These are phyloP conservation scores for Crenichthys baileyi DNA, from an alignment of 2,797 vertebrate species.

Conservation along the genomic window DNA sequence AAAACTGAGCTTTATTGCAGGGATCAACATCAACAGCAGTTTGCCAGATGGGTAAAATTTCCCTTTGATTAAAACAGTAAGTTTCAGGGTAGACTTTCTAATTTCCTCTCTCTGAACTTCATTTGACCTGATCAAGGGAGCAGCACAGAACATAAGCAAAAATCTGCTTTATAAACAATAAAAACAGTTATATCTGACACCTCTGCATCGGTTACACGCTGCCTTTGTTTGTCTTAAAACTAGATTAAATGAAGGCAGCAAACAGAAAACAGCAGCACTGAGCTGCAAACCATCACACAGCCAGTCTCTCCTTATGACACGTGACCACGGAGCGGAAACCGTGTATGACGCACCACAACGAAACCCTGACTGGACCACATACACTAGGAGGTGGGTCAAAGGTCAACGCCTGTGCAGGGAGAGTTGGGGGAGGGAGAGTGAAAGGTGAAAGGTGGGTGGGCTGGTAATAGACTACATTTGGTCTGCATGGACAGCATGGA, in stretches of 20 bases:
- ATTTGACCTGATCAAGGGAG: slow-evolving; percentile 9
- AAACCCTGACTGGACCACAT: slow-evolving; percentile 38
- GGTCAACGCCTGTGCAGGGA: slow-evolving; percentile 33
- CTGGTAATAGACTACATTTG: slow-evolving; percentile 24
- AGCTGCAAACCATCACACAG: slow-evolving; percentile 11
- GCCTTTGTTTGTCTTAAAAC: not conserved
- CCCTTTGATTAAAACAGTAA: slow-evolving; percentile 4
- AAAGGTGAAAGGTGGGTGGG: not conserved
- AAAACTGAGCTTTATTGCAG: slow-evolving; percentile 9
- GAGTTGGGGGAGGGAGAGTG: not conserved
- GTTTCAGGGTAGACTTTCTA: slow-evolving; percentile 22
- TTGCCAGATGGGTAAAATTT: not conserved
- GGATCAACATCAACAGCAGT: not conserved
- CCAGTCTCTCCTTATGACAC: slow-evolving; percentile 25
- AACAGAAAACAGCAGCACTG: not conserved
- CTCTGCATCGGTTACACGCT: not conserved
- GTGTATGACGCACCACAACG: slow-evolving; percentile 49
- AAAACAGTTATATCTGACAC: not conserved
- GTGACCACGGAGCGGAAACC: slow-evolving; percentile 43
- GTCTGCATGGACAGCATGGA: not conserved
- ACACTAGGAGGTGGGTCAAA: slow-evolving; percentile 57
- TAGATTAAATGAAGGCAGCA: not conserved
- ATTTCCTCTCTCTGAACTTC: slow-evolving; percentile 41
- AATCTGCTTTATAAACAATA: not conserved
- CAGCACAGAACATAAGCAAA: not conserved